Conservation (phyloP, 2,113 vertebrate genomes). For the Nansenia antarctica region DNA sequence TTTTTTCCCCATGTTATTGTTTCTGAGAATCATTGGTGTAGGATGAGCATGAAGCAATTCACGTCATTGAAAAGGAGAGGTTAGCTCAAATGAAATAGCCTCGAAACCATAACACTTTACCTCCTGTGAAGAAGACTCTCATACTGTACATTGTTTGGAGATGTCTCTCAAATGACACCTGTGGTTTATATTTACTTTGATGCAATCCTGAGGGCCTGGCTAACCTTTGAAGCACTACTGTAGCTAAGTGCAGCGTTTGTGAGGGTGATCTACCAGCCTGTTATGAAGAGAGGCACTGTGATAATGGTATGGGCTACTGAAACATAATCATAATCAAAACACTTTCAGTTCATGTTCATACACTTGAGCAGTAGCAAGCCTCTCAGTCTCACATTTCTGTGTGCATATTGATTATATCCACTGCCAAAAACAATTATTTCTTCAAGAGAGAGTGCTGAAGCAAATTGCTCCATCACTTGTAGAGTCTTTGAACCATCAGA, state of each 20-base stretch:
- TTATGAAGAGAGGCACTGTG: background rate
- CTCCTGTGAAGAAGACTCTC: no score
- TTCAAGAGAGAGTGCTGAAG: slow-evolving; percentile 4
- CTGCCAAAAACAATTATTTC: slow-evolving; percentile 13
- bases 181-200: no score
- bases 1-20: background rate
- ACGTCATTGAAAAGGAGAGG: background rate
- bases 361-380: background rate
- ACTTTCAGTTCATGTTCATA: background rate
- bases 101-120: no score
- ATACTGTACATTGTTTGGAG: no score
- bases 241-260: background rate
- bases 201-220: no score
- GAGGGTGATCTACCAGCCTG: background rate
- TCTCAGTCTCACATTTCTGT: slow-evolving; percentile 4
- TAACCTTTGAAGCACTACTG: background rate
- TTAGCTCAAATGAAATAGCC: no score
- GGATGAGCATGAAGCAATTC: background rate
- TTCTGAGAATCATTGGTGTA: background rate
- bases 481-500: slow-evolving; percentile 6
- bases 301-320: no score
- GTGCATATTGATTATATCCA: slow-evolving; percentile 32
- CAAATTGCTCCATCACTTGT: slow-evolving; percentile 9
- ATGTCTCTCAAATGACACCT: no score
- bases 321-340: background rate